Conservation (phyloP, 2,797 vertebrate species). For the Lindbergichthys nudifrons region DNA sequence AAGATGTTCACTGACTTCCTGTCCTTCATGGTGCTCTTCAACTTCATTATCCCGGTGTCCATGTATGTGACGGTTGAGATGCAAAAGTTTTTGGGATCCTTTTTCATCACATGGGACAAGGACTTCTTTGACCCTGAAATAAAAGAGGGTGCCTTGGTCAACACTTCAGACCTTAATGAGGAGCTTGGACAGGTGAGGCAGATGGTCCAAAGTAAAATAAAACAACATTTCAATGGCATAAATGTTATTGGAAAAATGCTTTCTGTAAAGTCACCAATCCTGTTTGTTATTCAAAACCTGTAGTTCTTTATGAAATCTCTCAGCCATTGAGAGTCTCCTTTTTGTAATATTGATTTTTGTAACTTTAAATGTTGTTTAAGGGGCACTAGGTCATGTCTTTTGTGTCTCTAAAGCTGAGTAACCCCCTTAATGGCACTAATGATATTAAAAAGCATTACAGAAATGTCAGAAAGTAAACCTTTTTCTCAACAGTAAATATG, state of each 20-base stretch:
- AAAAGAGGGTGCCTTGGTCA: conserved; percentile 94
- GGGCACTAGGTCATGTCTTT: too few relatives aligned
- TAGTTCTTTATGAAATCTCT: not conserved
- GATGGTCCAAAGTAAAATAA: not conserved
- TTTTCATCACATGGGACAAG: conserved; percentile 97
- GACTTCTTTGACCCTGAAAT: conserved; percentile 96
- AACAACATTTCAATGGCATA: not conserved
- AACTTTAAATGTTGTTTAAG: too few relatives aligned
- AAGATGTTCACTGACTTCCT: conserved; percentile 99
- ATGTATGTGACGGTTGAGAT: conserved; percentile 99
- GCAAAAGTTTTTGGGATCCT: conserved; percentile 99
- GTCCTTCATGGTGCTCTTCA: conserved; percentile 99
- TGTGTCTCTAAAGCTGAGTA: too few relatives aligned
- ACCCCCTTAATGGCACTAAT: too few relatives aligned
- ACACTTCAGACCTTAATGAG: conserved; percentile 98
- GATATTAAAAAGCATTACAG: too few relatives aligned
- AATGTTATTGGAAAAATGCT: not conserved
- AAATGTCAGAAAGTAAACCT: too few relatives aligned
- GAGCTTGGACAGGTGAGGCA: conserved; percentile 95
- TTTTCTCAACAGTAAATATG: not conserved
- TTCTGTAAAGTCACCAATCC: not conserved
- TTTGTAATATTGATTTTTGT: too few relatives aligned
- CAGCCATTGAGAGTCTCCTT: not conserved
- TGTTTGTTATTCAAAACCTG: not conserved
- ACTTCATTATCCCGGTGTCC: conserved; percentile 99